Percentiles rank a stretch among this genome's conserved stretches.
Conservation (phyloP, 2,797 vertebrate genomes). For the Gastrophryne carolinensis region DNA sequence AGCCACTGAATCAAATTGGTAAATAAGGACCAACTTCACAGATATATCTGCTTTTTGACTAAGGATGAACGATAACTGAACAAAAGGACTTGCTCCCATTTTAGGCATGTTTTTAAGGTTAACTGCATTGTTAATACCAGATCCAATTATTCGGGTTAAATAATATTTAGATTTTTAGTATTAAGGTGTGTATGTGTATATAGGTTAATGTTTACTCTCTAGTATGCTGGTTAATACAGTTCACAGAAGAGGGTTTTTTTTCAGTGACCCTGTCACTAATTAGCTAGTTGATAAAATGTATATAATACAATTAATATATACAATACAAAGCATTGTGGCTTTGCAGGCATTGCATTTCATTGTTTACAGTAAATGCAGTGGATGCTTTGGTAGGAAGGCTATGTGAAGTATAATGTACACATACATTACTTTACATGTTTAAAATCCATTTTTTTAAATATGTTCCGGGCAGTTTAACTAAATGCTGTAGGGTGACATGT, state of each 20-base stretch:
- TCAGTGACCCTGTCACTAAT: background rate
- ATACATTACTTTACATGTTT: background rate
- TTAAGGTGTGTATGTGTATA: no score
- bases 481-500: background rate
- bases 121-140: background rate
- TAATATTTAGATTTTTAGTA: background rate
- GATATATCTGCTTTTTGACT: constrained; percentile 5
- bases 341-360: background rate
- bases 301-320: background rate
- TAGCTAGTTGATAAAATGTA: background rate
- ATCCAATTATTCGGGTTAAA: background rate
- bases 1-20: constrained; percentile 25
- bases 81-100: background rate
- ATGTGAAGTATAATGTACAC: background rate
- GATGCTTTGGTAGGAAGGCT: background rate
- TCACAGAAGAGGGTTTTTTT: background rate
- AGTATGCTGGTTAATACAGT: background rate
- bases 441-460: background rate
- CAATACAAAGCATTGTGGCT: background rate
- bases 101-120: background rate
- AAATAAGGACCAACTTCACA: constrained; percentile 13
- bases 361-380: background rate
- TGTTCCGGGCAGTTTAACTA: background rate
- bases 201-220: background rate
- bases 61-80: background rate